Percentiles rank a stretch among this genome's conserved stretches.
phyloP scores from a whole-genome alignment of 2,797 vertebrate species.

The Sparus aurata region DNA sequence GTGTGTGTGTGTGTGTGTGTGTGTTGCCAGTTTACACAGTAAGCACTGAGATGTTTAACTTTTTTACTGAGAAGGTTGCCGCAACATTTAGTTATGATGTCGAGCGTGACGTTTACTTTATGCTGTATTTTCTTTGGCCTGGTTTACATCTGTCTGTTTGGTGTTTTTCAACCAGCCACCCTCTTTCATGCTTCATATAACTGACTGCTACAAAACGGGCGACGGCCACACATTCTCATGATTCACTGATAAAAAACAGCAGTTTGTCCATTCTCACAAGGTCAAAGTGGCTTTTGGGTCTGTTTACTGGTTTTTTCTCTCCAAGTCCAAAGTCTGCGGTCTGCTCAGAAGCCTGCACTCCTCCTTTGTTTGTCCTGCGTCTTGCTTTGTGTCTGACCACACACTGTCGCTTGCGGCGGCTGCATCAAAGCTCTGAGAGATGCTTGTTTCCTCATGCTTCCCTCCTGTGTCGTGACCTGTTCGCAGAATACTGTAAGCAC shows the following conservation, averaged over 20 bases:
- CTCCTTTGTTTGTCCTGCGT: slow-evolving; percentile 28
- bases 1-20: no score
- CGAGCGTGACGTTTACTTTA: not conserved
- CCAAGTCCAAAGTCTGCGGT: slow-evolving; percentile 56
- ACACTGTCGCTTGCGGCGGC: not conserved
- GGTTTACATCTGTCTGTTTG: not conserved
- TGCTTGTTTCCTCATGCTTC: not conserved
- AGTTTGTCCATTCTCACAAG: slow-evolving; percentile 11
- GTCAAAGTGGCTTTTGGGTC: slow-evolving; percentile 18
- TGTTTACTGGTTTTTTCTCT: slow-evolving; percentile 27
- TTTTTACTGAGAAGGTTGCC: not conserved
- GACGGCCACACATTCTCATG: slow-evolving; percentile 11
- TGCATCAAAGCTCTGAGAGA: slow-evolving; percentile 15
- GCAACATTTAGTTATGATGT: not conserved
- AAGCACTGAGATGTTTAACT: not conserved
- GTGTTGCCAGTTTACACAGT: not conserved
- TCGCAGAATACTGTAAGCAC: not conserved
- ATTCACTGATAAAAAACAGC: slow-evolving; percentile 23
- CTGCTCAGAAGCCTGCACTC: slow-evolving; percentile 18
- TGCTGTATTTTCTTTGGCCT: slow-evolving; percentile 1
- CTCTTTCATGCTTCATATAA: not conserved
- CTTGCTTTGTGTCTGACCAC: slow-evolving; percentile 25
- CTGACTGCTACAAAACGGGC: slow-evolving; percentile 1
- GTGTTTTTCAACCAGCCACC: not conserved
- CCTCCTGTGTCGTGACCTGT: not conserved